Percentiles rank a stretch among this genome's conserved stretches.
These are phyloP conservation scores for Acromyrmex heyeri DNA, from an alignment of 1,140 invertebrate species.

Conservation along the genomic window DNA sequence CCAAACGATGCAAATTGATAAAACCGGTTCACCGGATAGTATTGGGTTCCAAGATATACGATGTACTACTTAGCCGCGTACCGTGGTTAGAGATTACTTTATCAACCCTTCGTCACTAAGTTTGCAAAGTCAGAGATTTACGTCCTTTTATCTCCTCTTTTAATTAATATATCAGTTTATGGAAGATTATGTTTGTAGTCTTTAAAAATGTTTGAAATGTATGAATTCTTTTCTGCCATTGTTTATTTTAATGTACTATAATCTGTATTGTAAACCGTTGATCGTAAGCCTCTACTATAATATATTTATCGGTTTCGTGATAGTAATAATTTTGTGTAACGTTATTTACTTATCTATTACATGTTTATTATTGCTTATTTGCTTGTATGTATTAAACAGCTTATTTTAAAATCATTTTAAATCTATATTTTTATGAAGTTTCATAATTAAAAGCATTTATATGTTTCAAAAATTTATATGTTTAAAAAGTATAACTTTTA, in stretches of 20 bases:
- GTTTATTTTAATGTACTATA: not conserved
- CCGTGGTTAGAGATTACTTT: conserved; percentile 15
- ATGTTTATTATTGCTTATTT: not conserved
- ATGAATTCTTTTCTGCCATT: not conserved
- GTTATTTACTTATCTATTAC: not conserved
- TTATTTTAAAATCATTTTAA: not conserved
- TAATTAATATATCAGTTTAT: not conserved
- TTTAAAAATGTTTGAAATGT: not conserved
- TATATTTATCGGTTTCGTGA: not conserved
- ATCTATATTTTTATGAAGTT: not conserved
- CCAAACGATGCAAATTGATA: conserved; percentile 37
- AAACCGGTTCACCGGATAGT: conserved; percentile 56
- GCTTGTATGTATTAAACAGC: not conserved
- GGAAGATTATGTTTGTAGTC: not conserved
- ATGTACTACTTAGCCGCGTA: not conserved
- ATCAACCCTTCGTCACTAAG: conserved; percentile 6
- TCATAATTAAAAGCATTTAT: not conserved
- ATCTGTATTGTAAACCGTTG: not conserved
- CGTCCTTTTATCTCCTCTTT: not conserved
- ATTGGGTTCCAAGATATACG: conserved; percentile 9
- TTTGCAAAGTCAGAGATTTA: not conserved
- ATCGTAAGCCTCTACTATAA: not conserved
- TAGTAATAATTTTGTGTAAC: too few species aligned
- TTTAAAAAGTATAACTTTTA: not conserved
- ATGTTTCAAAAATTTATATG: not conserved